Evolutionary conservation across 2,113 vertebrate species (phyloP).

Genomic region (Oenanthe melanoleuca): DNA sequence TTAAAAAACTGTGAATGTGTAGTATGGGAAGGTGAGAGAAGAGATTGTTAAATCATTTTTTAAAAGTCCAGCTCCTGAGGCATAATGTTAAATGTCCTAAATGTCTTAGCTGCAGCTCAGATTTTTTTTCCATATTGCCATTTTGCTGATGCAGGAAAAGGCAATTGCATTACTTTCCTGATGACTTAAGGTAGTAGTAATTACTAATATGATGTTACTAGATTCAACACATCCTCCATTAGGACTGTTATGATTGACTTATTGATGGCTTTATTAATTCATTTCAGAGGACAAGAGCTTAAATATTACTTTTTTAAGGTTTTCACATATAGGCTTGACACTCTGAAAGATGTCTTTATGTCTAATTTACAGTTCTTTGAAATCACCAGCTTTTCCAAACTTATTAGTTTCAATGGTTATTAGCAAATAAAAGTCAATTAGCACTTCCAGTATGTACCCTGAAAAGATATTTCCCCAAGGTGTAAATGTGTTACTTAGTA

Average conservation of each 20-base stretch:
- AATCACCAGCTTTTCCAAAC: slow-evolving; percentile 45
- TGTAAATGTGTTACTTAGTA: slow-evolving; percentile 54
- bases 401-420: slow-evolving; percentile 67
- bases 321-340: slow-evolving; percentile 26
- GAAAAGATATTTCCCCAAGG: slow-evolving; percentile 70
- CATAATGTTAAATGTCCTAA: neutral
- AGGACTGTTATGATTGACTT: slow-evolving; percentile 1
- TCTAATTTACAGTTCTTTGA: slow-evolving; percentile 64
- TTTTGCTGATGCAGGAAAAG: neutral
- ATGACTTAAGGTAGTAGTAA: neutral
- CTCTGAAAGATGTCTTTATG: neutral
- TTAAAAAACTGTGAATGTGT: neutral
- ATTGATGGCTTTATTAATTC: slow-evolving; percentile 25
- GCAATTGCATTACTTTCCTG: neutral
- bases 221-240: neutral
- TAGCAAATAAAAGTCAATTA: slow-evolving; percentile 75
- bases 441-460: slow-evolving; percentile 45
- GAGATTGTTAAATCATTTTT: neutral
- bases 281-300: slow-evolving; percentile 29
- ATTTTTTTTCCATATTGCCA: neutral
- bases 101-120: neutral
- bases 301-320: slow-evolving; percentile 49
- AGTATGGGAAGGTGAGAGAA: neutral
- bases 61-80: neutral
- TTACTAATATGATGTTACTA: neutral